Evolutionary conservation across 2,888 invertebrate species (phyloP), one percentile per base, ranked within the genome.

Genomic region (Xylophagus ater): DNA sequence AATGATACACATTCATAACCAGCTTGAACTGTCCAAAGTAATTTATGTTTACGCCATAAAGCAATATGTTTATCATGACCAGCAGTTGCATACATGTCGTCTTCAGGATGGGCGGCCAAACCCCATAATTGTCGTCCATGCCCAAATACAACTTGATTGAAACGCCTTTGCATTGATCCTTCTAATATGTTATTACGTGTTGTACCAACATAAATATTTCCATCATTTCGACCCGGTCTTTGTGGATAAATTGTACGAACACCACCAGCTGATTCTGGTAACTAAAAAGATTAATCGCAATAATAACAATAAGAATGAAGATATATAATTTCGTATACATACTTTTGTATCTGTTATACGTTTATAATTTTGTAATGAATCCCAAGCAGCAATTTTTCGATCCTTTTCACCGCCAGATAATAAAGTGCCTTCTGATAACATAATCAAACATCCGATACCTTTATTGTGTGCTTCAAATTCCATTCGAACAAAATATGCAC

Each of bases 371-470:
- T 88, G 87, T 44, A 86, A 63, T 0, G 88, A 81, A 57, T 92
- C 89, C 93, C 92, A 93, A 0, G 90, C 89, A 1, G 85, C 85
- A 48, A 93, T 84, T 65, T 86, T 84, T 21, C 88, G 71, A 57
- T 89, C 89, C 53, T 85, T 86, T 54, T 89, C 90, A 0, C 90
- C 90, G 0, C 90, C 90, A 0, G 90, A 89, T 31, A 93, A 70
- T 8, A 93, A 61, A 0, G 90, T 90, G 1, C 90, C 90, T 64
- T 92, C 92, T 0, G 85, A 85, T 33, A 92, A 68, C 84, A 90
- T 84, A 34, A 87, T 78, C 41, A 92, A 64, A 1, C 86, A 83
- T 49, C 86, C 85, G 26, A 90, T 86, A 20, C 87, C 84, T 61
- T 87, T 87, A 49, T 81, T 84, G 55, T 88, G 88, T 1, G 86